These are phyloP conservation scores for Gorsachius goisagi DNA, from an alignment of 2,113 vertebrate species.

Conservation along the genomic window DNA sequence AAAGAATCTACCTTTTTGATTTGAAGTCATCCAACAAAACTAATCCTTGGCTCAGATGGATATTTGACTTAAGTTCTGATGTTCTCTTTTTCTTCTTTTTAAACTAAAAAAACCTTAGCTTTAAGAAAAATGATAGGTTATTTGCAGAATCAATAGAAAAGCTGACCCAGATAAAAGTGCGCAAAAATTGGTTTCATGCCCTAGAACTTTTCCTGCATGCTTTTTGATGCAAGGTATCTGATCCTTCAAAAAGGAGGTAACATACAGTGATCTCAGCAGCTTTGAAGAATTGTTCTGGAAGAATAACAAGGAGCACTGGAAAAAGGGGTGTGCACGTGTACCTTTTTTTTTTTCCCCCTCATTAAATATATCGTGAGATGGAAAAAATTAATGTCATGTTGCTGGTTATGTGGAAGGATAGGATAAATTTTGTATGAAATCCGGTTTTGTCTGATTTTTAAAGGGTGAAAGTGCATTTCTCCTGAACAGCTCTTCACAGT, in stretches of 20 bases:
- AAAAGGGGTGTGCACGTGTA: background rate
- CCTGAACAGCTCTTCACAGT: background rate
- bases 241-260: constrained; percentile 52
- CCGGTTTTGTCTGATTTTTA: background rate
- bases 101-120: constrained; percentile 7
- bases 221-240: constrained; percentile 56
- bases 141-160: constrained; percentile 59
- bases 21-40: background rate
- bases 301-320: constrained; percentile 37
- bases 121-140: background rate
- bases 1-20: background rate
- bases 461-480: background rate
- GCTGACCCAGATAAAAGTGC: constrained; percentile 58
- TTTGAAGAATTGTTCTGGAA: constrained; percentile 59
- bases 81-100: constrained; percentile 7
- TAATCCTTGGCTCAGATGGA: background rate
- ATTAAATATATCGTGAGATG: background rate
- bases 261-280: constrained; percentile 40
- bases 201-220: constrained; percentile 53
- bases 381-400: background rate
- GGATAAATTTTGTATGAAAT: background rate
- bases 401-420: background rate
- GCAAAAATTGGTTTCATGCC: constrained; percentile 63
- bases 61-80: constrained; percentile 42
- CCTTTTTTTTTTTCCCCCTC: background rate